Conservation (phyloP, 2,888 invertebrate species). For the Seladonia tumulorum region DNA sequence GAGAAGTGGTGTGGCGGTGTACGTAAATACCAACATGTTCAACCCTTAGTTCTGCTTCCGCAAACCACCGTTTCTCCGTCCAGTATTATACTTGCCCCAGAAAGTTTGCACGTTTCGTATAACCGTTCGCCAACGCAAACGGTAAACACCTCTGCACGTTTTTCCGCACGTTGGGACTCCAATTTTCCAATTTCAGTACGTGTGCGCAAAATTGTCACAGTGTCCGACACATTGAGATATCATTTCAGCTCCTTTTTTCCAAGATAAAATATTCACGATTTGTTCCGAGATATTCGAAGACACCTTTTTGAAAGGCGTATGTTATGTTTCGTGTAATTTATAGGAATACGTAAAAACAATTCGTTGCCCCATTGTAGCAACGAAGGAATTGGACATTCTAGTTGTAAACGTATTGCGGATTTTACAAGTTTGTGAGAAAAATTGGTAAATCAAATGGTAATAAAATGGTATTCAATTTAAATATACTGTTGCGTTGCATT, state of each 20-base stretch:
- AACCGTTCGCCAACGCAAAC: neutral
- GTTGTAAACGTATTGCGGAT: too few species aligned
- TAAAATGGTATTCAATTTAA: too few species aligned
- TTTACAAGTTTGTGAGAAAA: too few species aligned
- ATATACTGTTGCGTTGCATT: too few species aligned
- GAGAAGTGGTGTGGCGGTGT: slow-evolving; percentile 54
- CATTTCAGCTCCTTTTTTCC: neutral
- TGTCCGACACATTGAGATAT: neutral
- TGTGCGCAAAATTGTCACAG: neutral
- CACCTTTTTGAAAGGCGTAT: too few species aligned
- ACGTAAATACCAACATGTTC: slow-evolving; percentile 46
- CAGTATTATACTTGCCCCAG: slow-evolving; percentile 25
- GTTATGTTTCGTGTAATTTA: too few species aligned
- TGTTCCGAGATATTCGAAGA: too few species aligned
- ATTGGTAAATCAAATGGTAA: too few species aligned
- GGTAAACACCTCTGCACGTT: neutral
- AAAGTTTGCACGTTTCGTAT: slow-evolving; percentile 29
- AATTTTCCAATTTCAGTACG: neutral
- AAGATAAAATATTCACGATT: neutral
- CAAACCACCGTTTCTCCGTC: slow-evolving; percentile 41
- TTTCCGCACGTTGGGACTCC: neutral
- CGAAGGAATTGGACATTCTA: too few species aligned
- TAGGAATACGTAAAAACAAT: too few species aligned
- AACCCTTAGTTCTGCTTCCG: slow-evolving; percentile 47
- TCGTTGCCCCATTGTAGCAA: too few species aligned